Conservation (phyloP, 2,888 invertebrate species). For the Belgica antarctica region DNA sequence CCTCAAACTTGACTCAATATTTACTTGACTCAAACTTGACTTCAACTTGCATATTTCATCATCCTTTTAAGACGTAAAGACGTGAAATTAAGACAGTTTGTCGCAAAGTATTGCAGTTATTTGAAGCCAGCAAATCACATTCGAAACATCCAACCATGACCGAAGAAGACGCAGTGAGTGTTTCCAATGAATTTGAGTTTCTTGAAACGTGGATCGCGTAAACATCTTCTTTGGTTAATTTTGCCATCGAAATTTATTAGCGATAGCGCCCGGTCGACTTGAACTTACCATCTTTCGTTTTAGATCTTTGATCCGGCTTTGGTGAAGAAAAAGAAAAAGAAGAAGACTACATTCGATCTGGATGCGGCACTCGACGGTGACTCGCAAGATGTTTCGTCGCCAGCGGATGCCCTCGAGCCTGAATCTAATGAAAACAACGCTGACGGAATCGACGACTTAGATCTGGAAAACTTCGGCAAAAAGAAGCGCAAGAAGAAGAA, state of each 20-base stretch:
- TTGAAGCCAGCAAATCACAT: not conserved
- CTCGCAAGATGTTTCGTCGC: constrained; percentile 50
- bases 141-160: constrained; percentile 17
- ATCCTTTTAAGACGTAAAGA: not conserved
- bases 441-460: constrained; percentile 64
- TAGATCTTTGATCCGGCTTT: constrained; percentile 82
- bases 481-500: constrained; percentile 92
- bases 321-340: constrained; percentile 91
- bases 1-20: not conserved
- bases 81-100: not conserved
- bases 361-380: constrained; percentile 75
- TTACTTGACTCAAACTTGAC: not conserved
- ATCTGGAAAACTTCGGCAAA: constrained; percentile 80
- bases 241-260: no score
- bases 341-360: constrained; percentile 90
- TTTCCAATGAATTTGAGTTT: not conserved
- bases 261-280: not conserved
- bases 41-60: not conserved
- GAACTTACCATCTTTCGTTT: constrained; percentile 45
- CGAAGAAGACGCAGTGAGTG: constrained; percentile 39
- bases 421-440: constrained; percentile 59
- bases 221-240: not conserved
- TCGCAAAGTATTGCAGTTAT: not conserved
- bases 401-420: constrained; percentile 46
- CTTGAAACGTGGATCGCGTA: not conserved